Evolutionary conservation across 2,113 vertebrate genomes (phyloP).

Genomic region (Chaetodon trifascialis): DNA sequence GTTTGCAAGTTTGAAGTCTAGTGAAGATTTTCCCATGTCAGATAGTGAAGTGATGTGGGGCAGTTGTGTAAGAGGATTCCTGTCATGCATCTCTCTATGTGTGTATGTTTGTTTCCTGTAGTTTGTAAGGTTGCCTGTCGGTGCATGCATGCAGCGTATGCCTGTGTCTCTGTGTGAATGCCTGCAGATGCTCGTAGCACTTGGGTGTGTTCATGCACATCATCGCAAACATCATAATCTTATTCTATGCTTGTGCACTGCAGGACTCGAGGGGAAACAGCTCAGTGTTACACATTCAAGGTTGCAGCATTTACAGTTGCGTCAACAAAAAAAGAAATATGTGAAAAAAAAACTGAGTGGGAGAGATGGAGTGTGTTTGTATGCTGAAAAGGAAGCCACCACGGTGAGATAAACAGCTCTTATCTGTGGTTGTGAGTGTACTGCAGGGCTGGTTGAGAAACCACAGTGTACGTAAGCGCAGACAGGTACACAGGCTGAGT

Average conservation of each 20-base stretch:
- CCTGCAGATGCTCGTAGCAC: slow-evolving; percentile 34
- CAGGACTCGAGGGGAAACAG: background rate
- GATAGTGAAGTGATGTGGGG: slow-evolving; percentile 13
- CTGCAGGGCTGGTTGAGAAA: slow-evolving; percentile 63
- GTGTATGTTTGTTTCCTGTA: slow-evolving; percentile 44
- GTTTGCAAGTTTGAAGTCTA: slow-evolving; percentile 6
- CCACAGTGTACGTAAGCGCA: slow-evolving; percentile 73
- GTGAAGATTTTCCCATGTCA: slow-evolving; percentile 56
- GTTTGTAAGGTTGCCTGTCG: slow-evolving; percentile 33
- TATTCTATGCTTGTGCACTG: background rate
- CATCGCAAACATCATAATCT: background rate
- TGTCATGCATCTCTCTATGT: slow-evolving; percentile 54
- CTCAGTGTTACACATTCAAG: background rate
- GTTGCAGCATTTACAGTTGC: slow-evolving; percentile 16
- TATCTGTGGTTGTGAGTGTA: slow-evolving; percentile 62
- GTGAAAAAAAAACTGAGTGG: slow-evolving; percentile 14
- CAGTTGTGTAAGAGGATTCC: slow-evolving; percentile 65
- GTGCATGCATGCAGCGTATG: slow-evolving; percentile 24
- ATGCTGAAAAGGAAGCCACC: slow-evolving; percentile 70
- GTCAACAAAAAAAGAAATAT: slow-evolving; percentile 19
- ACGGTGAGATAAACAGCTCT: slow-evolving; percentile 68
- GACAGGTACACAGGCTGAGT: slow-evolving; percentile 57
- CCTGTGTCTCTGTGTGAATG: slow-evolving; percentile 7
- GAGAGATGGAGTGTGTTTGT: slow-evolving; percentile 39
- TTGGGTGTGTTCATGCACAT: slow-evolving; percentile 8